Base-by-base conservation (phyloP, 2,888 invertebrate species). In the Latrodectus elegans region DNA sequence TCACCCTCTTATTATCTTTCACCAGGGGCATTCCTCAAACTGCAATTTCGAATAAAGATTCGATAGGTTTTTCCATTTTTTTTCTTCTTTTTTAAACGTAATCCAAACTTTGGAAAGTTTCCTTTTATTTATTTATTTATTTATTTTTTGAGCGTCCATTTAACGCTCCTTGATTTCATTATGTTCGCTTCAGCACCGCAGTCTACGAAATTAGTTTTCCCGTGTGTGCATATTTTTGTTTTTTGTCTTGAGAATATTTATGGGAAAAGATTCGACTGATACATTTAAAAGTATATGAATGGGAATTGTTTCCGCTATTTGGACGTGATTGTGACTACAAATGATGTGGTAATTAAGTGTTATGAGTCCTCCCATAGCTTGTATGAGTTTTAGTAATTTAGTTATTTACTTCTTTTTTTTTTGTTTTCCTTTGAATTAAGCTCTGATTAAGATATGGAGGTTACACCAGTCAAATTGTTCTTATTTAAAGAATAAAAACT, bases 1-100 rank as follows among this genome's bases (percentile, higher is more conserved):
- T 22, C 53, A 68, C 52, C 38, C 17, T 74, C 72, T 74, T 74
- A 74, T 74, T 74, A 74, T 60, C 14, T n/a, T 60, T 4, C 14
- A 15, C 12, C 12, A 60, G n/a, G 60, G n/a, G 60, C 12, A 15
- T 15, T 12, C n/a, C n/a, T n/a, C n/a, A 12, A n/a, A 15, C 60
- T 60, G 60, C 60, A n/a, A 60, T 60, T 60, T 60, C 60, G 60
- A 60, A 60, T 60, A 11, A n/a, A 60, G n/a, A n/a, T 60, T 12
- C 60, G 3, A 3, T 6, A 60, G n/a, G 60, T 60, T 12, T n/a
- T 6, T 6, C 60, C 14, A 60, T 60, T 60, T 60, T 60, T 55
- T 60, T 55, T 55, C 15, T 60, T 60, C 14, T 60, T 60, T 60
- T 15, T 15, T 15, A 60, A 60, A 11, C 60, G n/a, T 60, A 12